A percentile compares a stretch with the other conserved stretches of the same genome.
These are phyloP conservation scores for Hetaerina americana DNA, from an alignment of 1,140 invertebrate species.

Conservation along the genomic window DNA sequence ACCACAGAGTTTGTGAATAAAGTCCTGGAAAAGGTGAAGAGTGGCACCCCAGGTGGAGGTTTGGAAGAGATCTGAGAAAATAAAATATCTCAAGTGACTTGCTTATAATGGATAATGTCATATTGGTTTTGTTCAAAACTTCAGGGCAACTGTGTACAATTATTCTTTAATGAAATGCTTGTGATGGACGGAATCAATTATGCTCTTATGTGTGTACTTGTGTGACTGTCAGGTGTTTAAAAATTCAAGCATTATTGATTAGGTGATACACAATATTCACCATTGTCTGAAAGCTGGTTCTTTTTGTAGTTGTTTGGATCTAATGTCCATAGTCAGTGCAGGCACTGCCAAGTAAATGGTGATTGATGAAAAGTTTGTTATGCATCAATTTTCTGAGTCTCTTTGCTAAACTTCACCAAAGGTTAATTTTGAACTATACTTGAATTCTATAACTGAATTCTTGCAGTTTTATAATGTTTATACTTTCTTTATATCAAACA, in stretches of 20 bases:
- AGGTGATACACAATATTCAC: no score
- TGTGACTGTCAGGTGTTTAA: no score
- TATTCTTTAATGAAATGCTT: not conserved
- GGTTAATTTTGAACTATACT: not conserved
- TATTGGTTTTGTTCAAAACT: not conserved
- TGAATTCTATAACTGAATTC: not conserved
- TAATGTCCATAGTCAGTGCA: not conserved
- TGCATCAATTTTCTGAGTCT: not conserved
- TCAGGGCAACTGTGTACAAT: not conserved
- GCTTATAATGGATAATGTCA: not conserved
- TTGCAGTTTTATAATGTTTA: not conserved
- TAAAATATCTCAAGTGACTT: not conserved
- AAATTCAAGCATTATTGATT: no score
- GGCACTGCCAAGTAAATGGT: not conserved
- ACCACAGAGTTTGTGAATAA: conserved; percentile 78
- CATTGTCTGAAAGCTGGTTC: not conserved
- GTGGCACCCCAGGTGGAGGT: conserved; percentile 47
- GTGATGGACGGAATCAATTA: no score
- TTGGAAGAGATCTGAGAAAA: conserved; percentile 41
- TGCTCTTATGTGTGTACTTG: no score
- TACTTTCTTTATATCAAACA: no score
- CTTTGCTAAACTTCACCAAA: not conserved
- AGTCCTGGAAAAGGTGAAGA: conserved; percentile 62
- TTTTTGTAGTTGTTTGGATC: not conserved
- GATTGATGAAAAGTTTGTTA: not conserved